Conservation (phyloP, 53 echinoderm and acorn worm species). For the Paelopatides confundens region DNA sequence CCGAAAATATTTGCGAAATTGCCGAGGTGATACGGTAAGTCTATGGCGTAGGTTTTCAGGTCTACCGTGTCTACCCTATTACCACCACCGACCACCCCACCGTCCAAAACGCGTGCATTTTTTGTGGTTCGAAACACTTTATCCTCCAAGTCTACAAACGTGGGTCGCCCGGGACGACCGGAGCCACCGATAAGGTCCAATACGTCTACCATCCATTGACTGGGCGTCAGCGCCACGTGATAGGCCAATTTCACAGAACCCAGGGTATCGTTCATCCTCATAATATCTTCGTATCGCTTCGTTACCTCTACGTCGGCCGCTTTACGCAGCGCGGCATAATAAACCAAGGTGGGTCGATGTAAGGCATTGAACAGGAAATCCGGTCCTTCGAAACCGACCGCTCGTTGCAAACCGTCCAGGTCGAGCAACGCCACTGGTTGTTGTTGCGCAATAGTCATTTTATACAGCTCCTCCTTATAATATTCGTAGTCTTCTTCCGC, state of each 20-base stretch:
- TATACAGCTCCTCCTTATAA: background rate
- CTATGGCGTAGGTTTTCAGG: background rate
- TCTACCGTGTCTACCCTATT: background rate
- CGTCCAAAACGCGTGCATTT: too few relatives aligned
- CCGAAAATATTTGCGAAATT: background rate
- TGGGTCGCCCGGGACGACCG: background rate
- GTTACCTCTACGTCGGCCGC: background rate
- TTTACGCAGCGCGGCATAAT: background rate
- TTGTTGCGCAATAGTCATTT: background rate
- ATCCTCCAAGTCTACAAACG: background rate
- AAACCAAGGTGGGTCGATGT: background rate
- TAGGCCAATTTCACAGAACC: background rate
- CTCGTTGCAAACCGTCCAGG: background rate
- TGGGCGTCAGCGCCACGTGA: background rate
- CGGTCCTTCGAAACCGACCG: background rate
- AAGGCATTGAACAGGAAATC: background rate
- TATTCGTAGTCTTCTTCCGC: background rate
- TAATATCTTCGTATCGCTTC: background rate
- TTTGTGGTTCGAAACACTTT: background rate
- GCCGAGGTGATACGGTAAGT: background rate
- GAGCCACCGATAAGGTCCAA: background rate
- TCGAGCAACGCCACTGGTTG: background rate
- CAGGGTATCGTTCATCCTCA: background rate
- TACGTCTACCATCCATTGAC: background rate
- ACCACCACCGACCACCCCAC: too few relatives aligned